Evolutionary conservation across 2,888 invertebrate genomes (phyloP).

Genomic region (Zele albiditarsus): DNA sequence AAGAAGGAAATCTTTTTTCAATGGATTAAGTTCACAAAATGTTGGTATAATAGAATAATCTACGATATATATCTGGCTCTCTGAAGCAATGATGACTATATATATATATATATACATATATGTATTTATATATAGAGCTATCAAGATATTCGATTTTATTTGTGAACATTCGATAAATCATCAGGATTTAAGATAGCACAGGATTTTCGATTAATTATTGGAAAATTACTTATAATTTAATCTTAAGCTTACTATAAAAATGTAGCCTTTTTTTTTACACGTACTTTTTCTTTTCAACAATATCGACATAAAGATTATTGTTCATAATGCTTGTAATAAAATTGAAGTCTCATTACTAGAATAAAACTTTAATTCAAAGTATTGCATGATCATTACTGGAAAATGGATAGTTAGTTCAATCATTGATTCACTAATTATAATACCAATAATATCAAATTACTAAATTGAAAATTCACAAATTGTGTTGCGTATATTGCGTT

Average conservation of each 20-base stretch:
- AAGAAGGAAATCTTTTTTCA: background rate
- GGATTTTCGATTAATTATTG: background rate
- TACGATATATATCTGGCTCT: background rate
- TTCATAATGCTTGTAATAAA: background rate
- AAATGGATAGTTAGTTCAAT: no score
- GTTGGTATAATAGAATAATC: background rate
- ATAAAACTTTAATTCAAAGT: no score
- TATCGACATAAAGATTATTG: background rate
- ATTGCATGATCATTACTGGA: no score
- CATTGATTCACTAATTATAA: no score
- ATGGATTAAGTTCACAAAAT: slow-evolving; percentile 4
- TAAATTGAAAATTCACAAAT: background rate
- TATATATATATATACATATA: background rate
- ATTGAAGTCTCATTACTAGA: no score
- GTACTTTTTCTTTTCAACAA: background rate
- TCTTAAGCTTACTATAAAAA: background rate
- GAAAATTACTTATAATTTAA: background rate
- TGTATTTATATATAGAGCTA: background rate
- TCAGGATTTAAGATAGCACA: background rate
- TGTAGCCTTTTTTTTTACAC: background rate
- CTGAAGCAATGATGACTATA: background rate
- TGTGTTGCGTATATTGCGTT: background rate
- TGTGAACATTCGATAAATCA: background rate
- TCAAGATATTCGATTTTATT: background rate
- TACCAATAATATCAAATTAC: background rate